A percentile compares a stretch with the other conserved stretches of the same genome.
These are phyloP conservation scores for Amiota mariae DNA, from an alignment of 2,888 invertebrate genomes.

Conservation along the genomic window DNA sequence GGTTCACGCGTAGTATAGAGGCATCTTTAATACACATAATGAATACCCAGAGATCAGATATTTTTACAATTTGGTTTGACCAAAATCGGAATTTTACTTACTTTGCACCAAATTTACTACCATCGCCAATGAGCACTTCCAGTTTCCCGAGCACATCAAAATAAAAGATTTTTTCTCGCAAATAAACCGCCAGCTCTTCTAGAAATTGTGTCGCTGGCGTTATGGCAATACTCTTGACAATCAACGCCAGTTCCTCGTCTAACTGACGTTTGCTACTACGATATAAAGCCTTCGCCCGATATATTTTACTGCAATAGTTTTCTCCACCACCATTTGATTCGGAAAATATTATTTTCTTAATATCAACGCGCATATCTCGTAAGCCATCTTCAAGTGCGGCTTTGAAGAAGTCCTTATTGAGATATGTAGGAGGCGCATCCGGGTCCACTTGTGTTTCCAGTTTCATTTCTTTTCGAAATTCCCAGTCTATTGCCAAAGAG, in stretches of 20 bases:
- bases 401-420: constrained; percentile 69
- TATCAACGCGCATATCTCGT: constrained; percentile 64
- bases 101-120: constrained; percentile 68
- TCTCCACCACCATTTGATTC: constrained; percentile 68
- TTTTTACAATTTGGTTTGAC: no score
- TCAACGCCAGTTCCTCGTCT: constrained; percentile 67
- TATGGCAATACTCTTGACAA: constrained; percentile 70
- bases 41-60: background rate
- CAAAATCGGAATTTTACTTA: constrained; percentile 43
- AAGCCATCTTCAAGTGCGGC: constrained; percentile 69
- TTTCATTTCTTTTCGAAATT: constrained; percentile 52
- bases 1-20: constrained; percentile 68
- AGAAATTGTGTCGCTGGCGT: constrained; percentile 73
- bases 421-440: constrained; percentile 59
- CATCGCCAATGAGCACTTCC: constrained; percentile 72
- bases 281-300: constrained; percentile 64
- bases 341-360: constrained; percentile 65
- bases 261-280: constrained; percentile 62
- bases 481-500: no score
- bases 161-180: constrained; percentile 74
- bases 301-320: constrained; percentile 71
- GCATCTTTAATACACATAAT: constrained; percentile 55
- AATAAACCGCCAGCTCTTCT: constrained; percentile 73
- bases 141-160: constrained; percentile 73
- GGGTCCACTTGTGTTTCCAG: constrained; percentile 46